Percentiles rank a stretch among this genome's conserved stretches.
These are phyloP conservation scores for Tortricodes alternella DNA, from an alignment of 2,888 invertebrate genomes.

Conservation along the genomic window DNA sequence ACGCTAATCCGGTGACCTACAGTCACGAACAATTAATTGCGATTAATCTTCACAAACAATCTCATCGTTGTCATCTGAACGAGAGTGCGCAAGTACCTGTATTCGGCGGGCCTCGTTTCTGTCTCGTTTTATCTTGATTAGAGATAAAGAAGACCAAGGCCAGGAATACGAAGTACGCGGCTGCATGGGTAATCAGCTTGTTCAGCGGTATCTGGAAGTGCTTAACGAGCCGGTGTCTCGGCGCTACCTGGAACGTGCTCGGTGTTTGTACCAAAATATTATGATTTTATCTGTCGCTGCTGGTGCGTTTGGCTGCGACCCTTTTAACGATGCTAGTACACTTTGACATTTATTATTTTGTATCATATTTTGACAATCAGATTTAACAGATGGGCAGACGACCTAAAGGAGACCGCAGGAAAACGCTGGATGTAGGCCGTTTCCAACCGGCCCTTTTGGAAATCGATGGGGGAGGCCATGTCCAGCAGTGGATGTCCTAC, in stretches of 20 bases:
- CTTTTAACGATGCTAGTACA: background rate
- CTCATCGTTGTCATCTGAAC: slow-evolving; percentile 42
- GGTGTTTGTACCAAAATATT: slow-evolving; percentile 39
- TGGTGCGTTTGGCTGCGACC: background rate
- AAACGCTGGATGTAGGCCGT: too few relatives aligned
- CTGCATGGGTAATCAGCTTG: slow-evolving; percentile 86
- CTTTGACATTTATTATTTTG: background rate
- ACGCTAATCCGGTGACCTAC: slow-evolving; percentile 19
- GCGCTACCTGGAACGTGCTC: slow-evolving; percentile 51
- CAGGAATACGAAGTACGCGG: slow-evolving; percentile 86
- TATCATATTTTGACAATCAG: too few relatives aligned
- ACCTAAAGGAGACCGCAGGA: too few relatives aligned
- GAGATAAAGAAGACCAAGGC: slow-evolving; percentile 84
- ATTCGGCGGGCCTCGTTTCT: slow-evolving; percentile 83
- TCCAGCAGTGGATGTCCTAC: too few relatives aligned
- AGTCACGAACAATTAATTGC: slow-evolving; percentile 47
- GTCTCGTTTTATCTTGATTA: slow-evolving; percentile 80
- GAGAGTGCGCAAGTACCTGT: slow-evolving; percentile 64
- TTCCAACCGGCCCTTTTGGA: too few relatives aligned
- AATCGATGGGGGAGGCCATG: too few relatives aligned
- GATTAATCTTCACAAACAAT: slow-evolving; percentile 47
- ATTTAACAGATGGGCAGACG: too few relatives aligned
- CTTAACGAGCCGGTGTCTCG: slow-evolving; percentile 66
- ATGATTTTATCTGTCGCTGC: background rate
- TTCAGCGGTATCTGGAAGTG: slow-evolving; percentile 86